phyloP scores from a whole-genome alignment of 2,113 vertebrate genomes.

The Chrysochloris asiatica region DNA sequence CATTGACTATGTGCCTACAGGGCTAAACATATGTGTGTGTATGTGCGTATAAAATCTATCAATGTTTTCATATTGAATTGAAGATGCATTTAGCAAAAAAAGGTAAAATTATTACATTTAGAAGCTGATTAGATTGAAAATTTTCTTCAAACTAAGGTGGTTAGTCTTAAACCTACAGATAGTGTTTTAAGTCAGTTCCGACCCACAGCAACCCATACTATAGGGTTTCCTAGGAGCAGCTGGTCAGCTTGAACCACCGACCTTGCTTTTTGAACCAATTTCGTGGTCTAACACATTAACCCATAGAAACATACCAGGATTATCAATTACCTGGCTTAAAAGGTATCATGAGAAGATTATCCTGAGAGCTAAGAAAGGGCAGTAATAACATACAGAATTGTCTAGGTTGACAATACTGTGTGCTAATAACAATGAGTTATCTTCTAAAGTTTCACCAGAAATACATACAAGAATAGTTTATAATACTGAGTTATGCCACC shows the following conservation, averaged over 20 bases:
- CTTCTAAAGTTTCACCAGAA: background rate
- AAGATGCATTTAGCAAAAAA: background rate
- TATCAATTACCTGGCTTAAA: background rate
- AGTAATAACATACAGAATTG: background rate
- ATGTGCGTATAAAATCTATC: background rate
- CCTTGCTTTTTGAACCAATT: too few species aligned
- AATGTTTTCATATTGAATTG: background rate
- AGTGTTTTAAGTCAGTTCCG: too few species aligned
- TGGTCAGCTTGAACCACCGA: too few species aligned
- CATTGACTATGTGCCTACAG: rapidly evolving
- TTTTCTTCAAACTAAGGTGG: background rate
- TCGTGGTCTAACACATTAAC: too few species aligned
- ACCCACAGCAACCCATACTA: too few species aligned
- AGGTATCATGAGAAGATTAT: background rate
- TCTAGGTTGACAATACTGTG: background rate
- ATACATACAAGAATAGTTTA: background rate
- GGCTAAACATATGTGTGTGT: background rate
- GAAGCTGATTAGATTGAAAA: background rate
- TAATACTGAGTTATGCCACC: background rate
- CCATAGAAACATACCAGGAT: too few species aligned
- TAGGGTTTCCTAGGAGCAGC: too few species aligned
- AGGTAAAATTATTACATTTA: background rate
- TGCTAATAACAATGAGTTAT: background rate
- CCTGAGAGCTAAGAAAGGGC: background rate
- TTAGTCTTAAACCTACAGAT: background rate